Percentiles rank a stretch among this genome's conserved stretches.
These are phyloP conservation scores for Mastomys coucha DNA, from an alignment of 2,113 vertebrate genomes.

Conservation along the genomic window DNA sequence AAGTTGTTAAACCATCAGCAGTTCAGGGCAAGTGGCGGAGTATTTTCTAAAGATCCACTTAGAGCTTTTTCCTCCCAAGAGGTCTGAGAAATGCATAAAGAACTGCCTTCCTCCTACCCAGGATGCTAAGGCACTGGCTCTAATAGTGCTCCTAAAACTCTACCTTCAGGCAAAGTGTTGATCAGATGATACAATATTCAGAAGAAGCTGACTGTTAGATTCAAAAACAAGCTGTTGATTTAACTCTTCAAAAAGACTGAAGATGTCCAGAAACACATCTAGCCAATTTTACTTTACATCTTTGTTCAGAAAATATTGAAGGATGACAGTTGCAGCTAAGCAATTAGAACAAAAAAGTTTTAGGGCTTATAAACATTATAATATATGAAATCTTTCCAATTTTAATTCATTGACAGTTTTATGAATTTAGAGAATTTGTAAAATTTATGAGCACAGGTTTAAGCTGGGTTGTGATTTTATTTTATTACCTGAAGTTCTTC, in stretches of 20 bases:
- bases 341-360: conserved; percentile 7
- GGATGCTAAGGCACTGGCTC: neutral
- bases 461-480: neutral
- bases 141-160: neutral
- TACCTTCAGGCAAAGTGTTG: conserved; percentile 5
- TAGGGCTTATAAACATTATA: conserved; percentile 17
- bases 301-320: neutral
- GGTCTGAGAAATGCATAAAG: neutral
- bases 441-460: neutral
- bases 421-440: conserved; percentile 30
- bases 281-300: neutral
- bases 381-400: neutral
- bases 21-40: neutral
- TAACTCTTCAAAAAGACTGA: neutral
- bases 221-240: neutral
- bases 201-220: neutral
- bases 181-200: neutral
- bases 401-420: conserved; percentile 47
- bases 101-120: neutral
- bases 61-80: neutral
- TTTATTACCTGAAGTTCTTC: conserved; percentile 32
- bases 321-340: neutral
- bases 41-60: neutral
- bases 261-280: conserved; percentile 4
- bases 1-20: neutral